Evolutionary conservation across 2,888 invertebrate genomes (phyloP), one percentile per base, ranked within the genome.

Genomic region (Noctua fimbriata): DNA sequence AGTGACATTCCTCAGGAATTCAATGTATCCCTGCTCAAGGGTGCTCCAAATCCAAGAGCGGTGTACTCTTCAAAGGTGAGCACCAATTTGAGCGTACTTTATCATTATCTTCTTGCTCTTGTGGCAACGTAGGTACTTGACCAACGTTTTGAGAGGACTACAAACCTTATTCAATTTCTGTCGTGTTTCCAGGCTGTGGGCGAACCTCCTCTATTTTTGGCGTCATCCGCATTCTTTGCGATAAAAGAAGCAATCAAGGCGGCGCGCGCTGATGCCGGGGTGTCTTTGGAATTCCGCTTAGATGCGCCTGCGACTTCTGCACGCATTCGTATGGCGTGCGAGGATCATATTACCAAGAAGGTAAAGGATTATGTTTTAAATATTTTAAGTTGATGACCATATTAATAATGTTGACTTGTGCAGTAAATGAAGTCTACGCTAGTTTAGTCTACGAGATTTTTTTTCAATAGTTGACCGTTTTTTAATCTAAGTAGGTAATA

Each of bases 31-130:
- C 96, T 99, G 73, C 96, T 99, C 60, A 99, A 99, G 92, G 99
- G 98, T n/a, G 98, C 98, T 52, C 97, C 98, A 1, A 99, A 99
- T 96, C 98, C 98, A 0, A 97, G 98, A 91, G 99, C 99, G 36
- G 98, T 99, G 14, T 99, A 98, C 94, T 99, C 99, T 0, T 99
- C 99, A 2, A 99, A 99, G 98, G 99, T 98, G 93, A 74, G 78
- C 44, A 58, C 28, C 2, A 63, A 52, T 47, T 58, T 18, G 16
- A 55, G 7, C n/a, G 49, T 44, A 44, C 36, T 65, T 67, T 10
- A 28, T 18, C n/a, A 67, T 44, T 1, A 44, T 44, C 44, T 16
- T 16, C 16, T 16, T 44, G 32, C 9, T 3, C n/a, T 67, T 65
- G 36, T 24, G 12, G 36, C 12, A n/a, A 14, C 6, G 9, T 58